Base-by-base conservation (phyloP, 2,113 vertebrate species). In the Rhadina sibilatrix region DNA sequence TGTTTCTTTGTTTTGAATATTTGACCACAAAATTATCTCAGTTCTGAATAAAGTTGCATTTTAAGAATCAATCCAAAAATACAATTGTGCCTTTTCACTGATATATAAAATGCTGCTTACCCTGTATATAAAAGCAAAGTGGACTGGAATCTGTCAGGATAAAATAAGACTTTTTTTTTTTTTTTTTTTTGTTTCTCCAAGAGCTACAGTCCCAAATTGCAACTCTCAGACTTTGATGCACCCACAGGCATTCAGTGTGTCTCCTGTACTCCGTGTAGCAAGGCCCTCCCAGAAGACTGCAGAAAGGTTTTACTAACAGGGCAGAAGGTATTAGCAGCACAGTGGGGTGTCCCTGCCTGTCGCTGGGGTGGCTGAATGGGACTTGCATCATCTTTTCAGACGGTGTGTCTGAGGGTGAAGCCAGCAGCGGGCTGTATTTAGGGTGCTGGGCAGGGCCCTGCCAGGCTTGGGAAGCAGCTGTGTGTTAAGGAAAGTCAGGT, bases 401-500 rank as follows among this genome's bases (percentile, higher is more conserved):
- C 38, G 27, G 17, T 5, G 6, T 18, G 17, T 35, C 44, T 52
- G 35, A 83, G 16, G 11, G 13, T 47, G 44, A 76, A 85, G 22
- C 1, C 47, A 46, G 38, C 0, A 0, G 5, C 42, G 18, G 47
- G 2, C 9, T 78, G 6, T 42, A 16, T 30, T 88, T 25, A 42
- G 63, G 21, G 23, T 38, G 23, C 47, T 42, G 19, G 71, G 28
- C n/a, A 84, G 60, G 53, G 13, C 28, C 22, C 0, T 0, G 12
- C 14, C 50, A 31, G 11, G 12, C 12, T 54, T 47, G n/a, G 37
- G 27, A 53, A 69, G 11, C 6, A 25, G 40, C 5, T n/a, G 14
- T 0, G 3, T 35, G 57, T 11, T 1, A 2, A 80, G 33, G 15
- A 49, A 12, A 0, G 2, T n/a, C 49, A 37, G 37, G 22, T 40